Evolutionary conservation across 2,113 vertebrate species (phyloP), one percentile per base, ranked within the genome.

Genomic region (Eleginops maclovinus): DNA sequence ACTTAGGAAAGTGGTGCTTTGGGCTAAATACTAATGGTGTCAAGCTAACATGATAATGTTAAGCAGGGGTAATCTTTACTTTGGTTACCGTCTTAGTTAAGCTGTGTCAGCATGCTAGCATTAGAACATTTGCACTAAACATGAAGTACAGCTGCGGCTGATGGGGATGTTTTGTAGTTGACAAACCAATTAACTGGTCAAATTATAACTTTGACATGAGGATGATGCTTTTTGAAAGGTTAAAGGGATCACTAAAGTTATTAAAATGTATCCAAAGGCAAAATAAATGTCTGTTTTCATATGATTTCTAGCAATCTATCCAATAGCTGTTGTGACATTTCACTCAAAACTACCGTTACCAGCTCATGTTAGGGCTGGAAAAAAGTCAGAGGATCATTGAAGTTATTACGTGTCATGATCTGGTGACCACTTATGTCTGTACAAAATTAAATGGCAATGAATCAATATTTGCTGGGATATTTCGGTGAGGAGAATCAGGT

Each of bases 401-500:
- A 16, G 24, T 58, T 26, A n/a, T 60, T 53, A 2, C 19, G 46
- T 31, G 19, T 73, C 8, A 24, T 17, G 19, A 26, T 40, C 19
- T 46, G 4, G 3, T 3, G 14, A 54, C 6, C n/a, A 40, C 43
- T 19, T 55, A 54, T 63, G 9, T 13, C 40, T 43, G 22, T 41
- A 11, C 51, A 44, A 55, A 59, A 13, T 50, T 49, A 22, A 26
- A 58, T 40, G 43, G 15, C 4, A 31, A 60, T 74, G 2, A 10
- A 47, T 51, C 40, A 9, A 9, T 28, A 47, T n/a, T 26, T 68
- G 19, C 22, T 69, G 44, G 67, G 49, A 68, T 73, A n/a, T 54
- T 40, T 47, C 5, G 15, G 41, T 26, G 15, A 41, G 24, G 69
- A 80, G 67, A 68, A 58, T 76, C 41, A 46, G 69, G 54, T 72